Evolutionary conservation across 1,140 invertebrate species (phyloP).

Genomic region (Zaprionus tsacasi): DNA sequence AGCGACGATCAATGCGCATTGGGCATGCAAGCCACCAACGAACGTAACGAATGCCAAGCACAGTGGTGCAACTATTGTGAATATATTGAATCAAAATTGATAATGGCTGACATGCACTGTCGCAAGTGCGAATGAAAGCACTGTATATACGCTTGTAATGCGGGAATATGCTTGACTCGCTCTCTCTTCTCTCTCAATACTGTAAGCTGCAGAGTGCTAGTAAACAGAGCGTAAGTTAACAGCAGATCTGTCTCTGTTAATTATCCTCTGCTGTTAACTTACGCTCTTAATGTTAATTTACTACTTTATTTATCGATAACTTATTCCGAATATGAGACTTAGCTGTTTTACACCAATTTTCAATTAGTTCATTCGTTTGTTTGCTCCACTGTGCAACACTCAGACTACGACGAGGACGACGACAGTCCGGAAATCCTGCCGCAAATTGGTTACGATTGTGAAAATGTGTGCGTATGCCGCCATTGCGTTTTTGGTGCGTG

Average conservation of each 20-base stretch:
- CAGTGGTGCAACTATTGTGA: background rate
- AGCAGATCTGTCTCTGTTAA: background rate
- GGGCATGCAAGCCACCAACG: constrained; percentile 68
- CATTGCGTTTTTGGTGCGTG: constrained; percentile 11
- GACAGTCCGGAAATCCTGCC: constrained; percentile 56
- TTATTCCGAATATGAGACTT: background rate
- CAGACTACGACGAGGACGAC: constrained; percentile 26
- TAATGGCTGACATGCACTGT: background rate
- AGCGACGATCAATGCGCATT: constrained; percentile 77
- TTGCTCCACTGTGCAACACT: constrained; percentile 17
- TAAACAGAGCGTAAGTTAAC: too few relatives aligned
- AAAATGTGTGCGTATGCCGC: constrained; percentile 33
- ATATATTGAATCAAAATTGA: background rate
- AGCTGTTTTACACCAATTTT: background rate
- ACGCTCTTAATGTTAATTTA: too few relatives aligned
- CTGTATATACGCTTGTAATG: too few relatives aligned
- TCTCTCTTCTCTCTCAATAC: background rate
- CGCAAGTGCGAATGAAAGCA: background rate
- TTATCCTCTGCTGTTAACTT: background rate
- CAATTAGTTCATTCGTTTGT: background rate
- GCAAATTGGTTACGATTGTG: constrained; percentile 75
- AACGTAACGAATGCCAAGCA: constrained; percentile 24
- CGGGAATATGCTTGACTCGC: background rate
- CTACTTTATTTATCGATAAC: too few relatives aligned
- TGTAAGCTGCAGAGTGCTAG: too few relatives aligned